phyloP scores from a whole-genome alignment of 2,797 vertebrate genomes.

The Vespertilio murinus region DNA sequence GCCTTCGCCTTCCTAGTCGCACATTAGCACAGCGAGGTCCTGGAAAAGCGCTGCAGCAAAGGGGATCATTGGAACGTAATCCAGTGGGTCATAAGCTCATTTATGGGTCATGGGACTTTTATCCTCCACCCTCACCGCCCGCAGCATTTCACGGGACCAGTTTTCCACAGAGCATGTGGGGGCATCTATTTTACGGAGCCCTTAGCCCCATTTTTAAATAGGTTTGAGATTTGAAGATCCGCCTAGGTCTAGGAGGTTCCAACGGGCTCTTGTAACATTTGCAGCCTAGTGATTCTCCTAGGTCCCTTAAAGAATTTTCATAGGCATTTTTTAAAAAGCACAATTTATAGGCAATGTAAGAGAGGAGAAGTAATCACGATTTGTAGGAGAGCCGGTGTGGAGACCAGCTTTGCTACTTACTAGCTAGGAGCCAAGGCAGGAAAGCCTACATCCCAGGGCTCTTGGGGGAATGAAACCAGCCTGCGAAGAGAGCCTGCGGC shows the following conservation, averaged over 20 bases:
- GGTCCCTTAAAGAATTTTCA: background rate
- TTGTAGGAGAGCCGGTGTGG: background rate
- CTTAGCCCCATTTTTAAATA: background rate
- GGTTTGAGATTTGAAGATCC: conserved; percentile 40
- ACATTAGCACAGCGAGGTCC: background rate
- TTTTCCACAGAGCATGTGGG: background rate
- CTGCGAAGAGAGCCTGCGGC: background rate
- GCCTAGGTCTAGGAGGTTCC: background rate
- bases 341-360: background rate
- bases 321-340: background rate
- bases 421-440: background rate
- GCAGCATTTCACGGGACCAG: background rate
- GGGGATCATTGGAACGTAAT: background rate
- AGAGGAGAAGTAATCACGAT: background rate
- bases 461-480: background rate
- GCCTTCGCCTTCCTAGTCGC: background rate
- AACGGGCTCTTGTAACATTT: background rate
- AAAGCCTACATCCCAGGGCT: background rate
- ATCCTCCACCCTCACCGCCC: background rate
- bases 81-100: background rate
- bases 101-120: background rate
- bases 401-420: background rate
- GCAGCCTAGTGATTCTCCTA: background rate
- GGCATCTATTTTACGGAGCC: background rate
- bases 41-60: background rate